Conservation (phyloP, 2,888 invertebrate genomes). For the Dolichopus griseipennis region DNA sequence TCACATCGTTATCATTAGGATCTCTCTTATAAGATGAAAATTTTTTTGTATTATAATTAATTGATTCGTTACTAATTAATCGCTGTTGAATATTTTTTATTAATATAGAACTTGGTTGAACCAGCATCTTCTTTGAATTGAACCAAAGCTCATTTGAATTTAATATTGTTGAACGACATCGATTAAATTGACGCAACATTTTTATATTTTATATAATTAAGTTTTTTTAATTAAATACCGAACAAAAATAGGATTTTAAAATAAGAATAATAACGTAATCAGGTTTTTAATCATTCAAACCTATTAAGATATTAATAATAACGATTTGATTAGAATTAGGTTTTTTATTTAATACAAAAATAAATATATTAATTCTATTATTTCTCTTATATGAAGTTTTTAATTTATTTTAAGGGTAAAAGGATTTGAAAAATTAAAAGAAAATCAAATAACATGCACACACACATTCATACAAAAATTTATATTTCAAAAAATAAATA, state of each 20-base stretch:
- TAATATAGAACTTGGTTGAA: neutral
- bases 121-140: neutral
- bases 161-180: neutral
- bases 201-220: constrained; percentile 10
- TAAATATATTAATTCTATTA: neutral
- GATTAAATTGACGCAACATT: constrained; percentile 21
- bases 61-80: no score
- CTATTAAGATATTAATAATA: constrained; percentile 2
- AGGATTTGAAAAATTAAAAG: no score
- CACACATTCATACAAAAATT: neutral
- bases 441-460: neutral
- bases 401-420: neutral
- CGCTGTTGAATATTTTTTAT: neutral
- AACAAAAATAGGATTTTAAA: no score
- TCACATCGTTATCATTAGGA: constrained; percentile 27
- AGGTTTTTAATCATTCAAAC: neutral
- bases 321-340: neutral
- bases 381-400: constrained; percentile 6
- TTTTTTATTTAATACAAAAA: no score
- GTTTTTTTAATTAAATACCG: no score
- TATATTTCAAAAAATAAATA: neutral
- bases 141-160: neutral
- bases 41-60: neutral
- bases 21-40: neutral
- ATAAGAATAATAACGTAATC: neutral